Evolutionary conservation across 2,888 invertebrate species (phyloP), one percentile per base, ranked within the genome.

Genomic region (Papilio demoleus): DNA sequence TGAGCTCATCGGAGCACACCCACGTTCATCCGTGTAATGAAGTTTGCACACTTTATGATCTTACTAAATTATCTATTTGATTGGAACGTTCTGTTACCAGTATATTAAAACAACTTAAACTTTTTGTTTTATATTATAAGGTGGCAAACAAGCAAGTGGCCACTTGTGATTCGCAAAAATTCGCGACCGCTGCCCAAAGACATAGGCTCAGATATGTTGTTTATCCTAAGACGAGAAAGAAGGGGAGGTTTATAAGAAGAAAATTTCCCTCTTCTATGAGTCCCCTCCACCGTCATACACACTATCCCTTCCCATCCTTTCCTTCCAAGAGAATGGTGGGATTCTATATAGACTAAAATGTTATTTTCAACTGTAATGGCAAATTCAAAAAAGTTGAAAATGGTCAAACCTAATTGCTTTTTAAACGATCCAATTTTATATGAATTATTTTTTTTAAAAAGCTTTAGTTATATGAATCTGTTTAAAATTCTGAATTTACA

Each of bases 1-100:
- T 62, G 24, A 69, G 65, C 61, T 65, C 60, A 68, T 65, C 68
- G 14, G 56, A 56, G 34, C 59, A 42, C 65, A 27, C 69, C 69
- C 61, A 69, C 69, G 56, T 34, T 40, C 4, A 1, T 42, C 31
- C 31, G 36, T 27, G 61, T 53, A 24, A 66, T 59, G 67, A 60
- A 53, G 67, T 64, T 47, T 47, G 68, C 58, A 61, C 65, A 65
- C 60, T 65, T 69, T 69, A 53, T 59, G 59, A 68, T 69, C 50
- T 69, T 62, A 45, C 40, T 47, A 19, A 60, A 68, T 68, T 63
- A 56, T 58, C 62, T 45, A 68, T 58, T 62, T 62, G 40, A 62
- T 45, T 58, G 42, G 58, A 62, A 45, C 36, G 42, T 36, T 68
- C 36, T 38, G 17, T 58, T 9, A 63, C 17, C n/a, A 17, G 14